A percentile compares a stretch with the other conserved stretches of the same genome.
Evolutionary conservation across 2,888 invertebrate genomes (phyloP).

Genomic region (Neoascia interrupta): DNA sequence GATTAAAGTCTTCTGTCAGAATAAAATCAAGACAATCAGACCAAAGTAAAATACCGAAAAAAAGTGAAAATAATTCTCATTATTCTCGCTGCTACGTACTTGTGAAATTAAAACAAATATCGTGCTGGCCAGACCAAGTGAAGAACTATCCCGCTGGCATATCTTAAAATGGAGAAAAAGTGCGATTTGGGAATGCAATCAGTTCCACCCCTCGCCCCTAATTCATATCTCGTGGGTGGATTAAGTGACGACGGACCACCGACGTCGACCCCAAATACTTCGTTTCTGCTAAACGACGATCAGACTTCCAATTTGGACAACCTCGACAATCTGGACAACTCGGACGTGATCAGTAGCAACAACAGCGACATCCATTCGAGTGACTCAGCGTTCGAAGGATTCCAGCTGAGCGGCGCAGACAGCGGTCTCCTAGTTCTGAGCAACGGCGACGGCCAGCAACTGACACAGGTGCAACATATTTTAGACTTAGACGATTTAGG

Average conservation of each 20-base stretch:
- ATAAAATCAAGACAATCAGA: constrained; percentile 20
- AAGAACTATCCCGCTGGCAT: constrained; percentile 7
- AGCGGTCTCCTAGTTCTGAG: constrained; percentile 31
- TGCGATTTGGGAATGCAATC: constrained; percentile 47
- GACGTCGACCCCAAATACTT: constrained; percentile 25
- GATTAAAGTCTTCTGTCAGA: constrained; percentile 44
- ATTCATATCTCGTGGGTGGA: constrained; percentile 60
- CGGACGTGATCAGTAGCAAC: constrained; percentile 59
- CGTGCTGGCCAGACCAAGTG: neutral
- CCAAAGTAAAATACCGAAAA: constrained; percentile 33
- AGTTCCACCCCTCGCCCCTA: constrained; percentile 15
- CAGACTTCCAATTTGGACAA: constrained; percentile 49
- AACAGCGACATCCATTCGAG: constrained; percentile 59
- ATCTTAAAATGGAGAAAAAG: constrained; percentile 49
- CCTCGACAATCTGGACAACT: constrained; percentile 52
- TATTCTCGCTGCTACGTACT: constrained; percentile 4
- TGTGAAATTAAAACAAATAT: neutral
- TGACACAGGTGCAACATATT: constrained; percentile 68
- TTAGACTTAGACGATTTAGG: constrained; percentile 63
- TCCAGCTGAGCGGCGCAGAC: constrained; percentile 36
- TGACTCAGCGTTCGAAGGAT: constrained; percentile 59
- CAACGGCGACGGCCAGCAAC: constrained; percentile 51
- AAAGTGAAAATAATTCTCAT: constrained; percentile 29
- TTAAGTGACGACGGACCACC: constrained; percentile 42
- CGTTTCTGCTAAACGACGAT: constrained; percentile 53